These are phyloP conservation scores for Progne subis DNA, from an alignment of 2,113 vertebrate genomes.

Conservation along the genomic window DNA sequence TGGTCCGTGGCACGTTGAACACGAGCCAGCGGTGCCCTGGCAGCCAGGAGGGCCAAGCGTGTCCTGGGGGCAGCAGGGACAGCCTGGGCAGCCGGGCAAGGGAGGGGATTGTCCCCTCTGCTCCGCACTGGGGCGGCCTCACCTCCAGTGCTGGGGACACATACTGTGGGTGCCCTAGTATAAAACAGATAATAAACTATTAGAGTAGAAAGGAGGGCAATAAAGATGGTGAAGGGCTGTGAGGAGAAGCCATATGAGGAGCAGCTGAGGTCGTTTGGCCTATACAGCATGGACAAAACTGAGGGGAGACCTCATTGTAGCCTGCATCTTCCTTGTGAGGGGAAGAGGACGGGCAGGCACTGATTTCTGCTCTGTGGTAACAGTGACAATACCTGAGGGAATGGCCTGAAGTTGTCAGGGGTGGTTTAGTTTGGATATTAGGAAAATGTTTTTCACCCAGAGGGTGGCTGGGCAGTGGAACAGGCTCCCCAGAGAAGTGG, in stretches of 20 bases:
- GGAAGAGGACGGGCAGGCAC: background rate
- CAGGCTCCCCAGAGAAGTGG: rapidly evolving
- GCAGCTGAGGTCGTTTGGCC: too few species aligned
- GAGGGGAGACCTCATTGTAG: background rate
- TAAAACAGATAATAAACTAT: background rate
- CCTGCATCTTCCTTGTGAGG: background rate
- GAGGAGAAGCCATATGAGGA: rapidly evolving
- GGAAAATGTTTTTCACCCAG: background rate
- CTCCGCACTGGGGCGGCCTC: background rate
- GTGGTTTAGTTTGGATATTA: rapidly evolving
- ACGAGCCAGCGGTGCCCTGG: background rate
- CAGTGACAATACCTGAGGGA: rapidly evolving
- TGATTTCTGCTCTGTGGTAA: background rate
- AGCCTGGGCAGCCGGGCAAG: background rate
- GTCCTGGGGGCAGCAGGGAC: background rate
- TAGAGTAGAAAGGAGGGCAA: background rate
- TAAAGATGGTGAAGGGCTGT: rapidly evolving
- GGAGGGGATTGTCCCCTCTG: background rate
- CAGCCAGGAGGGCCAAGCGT: background rate
- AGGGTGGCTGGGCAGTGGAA: rapidly evolving
- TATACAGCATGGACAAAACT: background rate
- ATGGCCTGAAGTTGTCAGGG: background rate
- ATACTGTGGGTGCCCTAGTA: rapidly evolving
- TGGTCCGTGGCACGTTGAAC: background rate
- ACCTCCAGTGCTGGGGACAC: background rate